Percentiles rank a stretch among this genome's conserved stretches.
Evolutionary conservation across 2,888 invertebrate species (phyloP).

Genomic region (Erebia epiphron): DNA sequence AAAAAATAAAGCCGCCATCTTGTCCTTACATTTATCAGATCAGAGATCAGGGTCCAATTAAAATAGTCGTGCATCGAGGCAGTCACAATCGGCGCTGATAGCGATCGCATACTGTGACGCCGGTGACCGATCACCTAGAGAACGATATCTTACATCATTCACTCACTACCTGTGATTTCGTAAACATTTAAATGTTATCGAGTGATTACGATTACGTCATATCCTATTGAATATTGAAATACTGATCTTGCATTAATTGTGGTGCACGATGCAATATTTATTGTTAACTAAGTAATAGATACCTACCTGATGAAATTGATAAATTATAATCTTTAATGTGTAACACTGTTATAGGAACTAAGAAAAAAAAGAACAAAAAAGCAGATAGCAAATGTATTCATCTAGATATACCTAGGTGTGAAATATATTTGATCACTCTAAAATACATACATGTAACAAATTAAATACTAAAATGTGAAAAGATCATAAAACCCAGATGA

Average conservation of each 20-base stretch:
- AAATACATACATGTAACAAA: not conserved
- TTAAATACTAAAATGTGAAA: not conserved
- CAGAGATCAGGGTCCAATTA: conserved; percentile 77
- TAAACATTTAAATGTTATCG: conserved; percentile 32
- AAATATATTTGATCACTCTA: not conserved
- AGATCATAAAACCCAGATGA: not conserved
- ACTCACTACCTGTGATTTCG: conserved; percentile 42
- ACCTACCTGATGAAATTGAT: too few species aligned
- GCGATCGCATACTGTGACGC: conserved; percentile 68
- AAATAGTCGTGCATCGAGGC: conserved; percentile 81
- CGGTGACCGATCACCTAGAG: conserved; percentile 74
- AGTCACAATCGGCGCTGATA: conserved; percentile 76
- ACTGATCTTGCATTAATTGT: not conserved
- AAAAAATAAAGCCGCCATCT: conserved; percentile 72
- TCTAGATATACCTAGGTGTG: not conserved
- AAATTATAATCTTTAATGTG: too few species aligned
- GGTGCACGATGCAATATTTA: not conserved
- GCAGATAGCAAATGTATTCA: too few species aligned
- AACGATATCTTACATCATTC: conserved; percentile 46
- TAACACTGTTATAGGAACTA: not conserved
- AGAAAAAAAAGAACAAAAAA: not conserved
- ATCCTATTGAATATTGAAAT: not conserved
- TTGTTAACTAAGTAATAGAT: too few species aligned
- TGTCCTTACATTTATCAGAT: conserved; percentile 68
- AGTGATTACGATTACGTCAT: conserved; percentile 11